Conservation (phyloP, 2,888 invertebrate species). For the Rutpela maculata region DNA sequence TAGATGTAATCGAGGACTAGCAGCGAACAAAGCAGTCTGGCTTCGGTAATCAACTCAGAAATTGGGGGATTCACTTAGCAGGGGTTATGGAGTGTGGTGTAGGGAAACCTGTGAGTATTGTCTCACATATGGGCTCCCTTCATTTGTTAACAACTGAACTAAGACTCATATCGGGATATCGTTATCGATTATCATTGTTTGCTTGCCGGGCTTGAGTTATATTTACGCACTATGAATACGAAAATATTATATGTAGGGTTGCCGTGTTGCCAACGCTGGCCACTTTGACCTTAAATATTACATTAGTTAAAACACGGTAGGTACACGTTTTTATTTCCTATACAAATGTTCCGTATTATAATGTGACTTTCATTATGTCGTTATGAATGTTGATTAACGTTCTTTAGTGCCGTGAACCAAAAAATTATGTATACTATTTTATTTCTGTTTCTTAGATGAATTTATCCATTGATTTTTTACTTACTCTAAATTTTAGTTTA, state of each 20-base stretch:
- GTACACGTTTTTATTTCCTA: constrained; percentile 3
- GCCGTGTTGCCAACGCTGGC: constrained; percentile 34
- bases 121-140: constrained; percentile 71
- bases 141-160: constrained; percentile 69
- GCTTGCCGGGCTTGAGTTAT: constrained; percentile 54
- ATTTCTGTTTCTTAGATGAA: too few species aligned
- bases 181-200: constrained; percentile 70
- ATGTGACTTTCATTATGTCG: not conserved
- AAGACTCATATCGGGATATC: constrained; percentile 67
- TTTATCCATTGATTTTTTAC: too few species aligned
- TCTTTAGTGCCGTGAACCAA: not conserved
- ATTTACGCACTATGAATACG: constrained; percentile 51
- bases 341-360: constrained; percentile 7
- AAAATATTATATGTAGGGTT: constrained; percentile 26
- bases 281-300: constrained; percentile 33
- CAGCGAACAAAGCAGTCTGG: constrained; percentile 69
- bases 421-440: too few species aligned
- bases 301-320: not conserved
- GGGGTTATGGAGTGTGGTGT: constrained; percentile 62
- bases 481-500: too few species aligned
- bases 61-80: constrained; percentile 72
- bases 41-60: constrained; percentile 73
- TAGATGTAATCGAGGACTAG: constrained; percentile 61
- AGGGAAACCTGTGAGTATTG: constrained; percentile 63
- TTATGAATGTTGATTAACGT: not conserved